phyloP scores from a whole-genome alignment of 2,113 vertebrate genomes.

The Phyllostomus discolor region DNA sequence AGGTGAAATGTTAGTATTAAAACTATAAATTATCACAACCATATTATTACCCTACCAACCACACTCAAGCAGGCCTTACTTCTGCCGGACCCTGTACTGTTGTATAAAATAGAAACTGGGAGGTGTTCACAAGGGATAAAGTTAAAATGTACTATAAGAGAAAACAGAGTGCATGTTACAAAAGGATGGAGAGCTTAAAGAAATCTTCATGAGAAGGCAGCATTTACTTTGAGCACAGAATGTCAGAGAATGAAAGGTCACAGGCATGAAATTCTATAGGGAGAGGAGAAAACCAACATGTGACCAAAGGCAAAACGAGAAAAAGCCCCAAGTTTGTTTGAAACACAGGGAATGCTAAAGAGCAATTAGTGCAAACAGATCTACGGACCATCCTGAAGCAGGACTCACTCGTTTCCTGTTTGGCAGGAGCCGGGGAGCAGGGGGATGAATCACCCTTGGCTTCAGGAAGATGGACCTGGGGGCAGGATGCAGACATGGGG shows the following conservation, averaged over 20 bases:
- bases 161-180: neutral
- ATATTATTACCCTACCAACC: no score
- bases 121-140: neutral
- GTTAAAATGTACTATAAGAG: neutral
- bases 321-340: neutral
- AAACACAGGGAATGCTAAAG: neutral
- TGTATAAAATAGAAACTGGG: neutral
- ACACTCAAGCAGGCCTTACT: no score
- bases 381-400: neutral
- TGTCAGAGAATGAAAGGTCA: neutral
- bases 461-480: neutral
- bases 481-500: neutral
- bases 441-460: neutral
- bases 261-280: neutral
- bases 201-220: neutral
- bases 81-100: neutral
- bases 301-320: neutral
- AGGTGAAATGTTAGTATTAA: no score
- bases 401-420: neutral
- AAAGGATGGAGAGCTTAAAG: neutral
- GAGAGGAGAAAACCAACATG: neutral
- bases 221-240: neutral
- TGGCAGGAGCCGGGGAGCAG: neutral
- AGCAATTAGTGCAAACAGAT: neutral
- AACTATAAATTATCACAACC: no score